Conservation (phyloP, 92 coral and sea anemone species). For the Actinostola sp. region DNA sequence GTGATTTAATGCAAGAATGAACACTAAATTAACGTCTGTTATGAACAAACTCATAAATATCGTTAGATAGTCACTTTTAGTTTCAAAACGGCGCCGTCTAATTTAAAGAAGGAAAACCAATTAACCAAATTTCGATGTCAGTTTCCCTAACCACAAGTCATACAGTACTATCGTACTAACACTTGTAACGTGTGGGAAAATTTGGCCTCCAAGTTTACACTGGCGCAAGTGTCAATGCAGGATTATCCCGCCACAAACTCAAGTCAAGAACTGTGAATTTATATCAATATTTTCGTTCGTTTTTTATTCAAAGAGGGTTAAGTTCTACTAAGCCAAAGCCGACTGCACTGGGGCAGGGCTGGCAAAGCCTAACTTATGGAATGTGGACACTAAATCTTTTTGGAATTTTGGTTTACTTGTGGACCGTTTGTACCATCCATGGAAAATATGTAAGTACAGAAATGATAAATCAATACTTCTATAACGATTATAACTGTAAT, state of each 20-base stretch:
- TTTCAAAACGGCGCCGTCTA: not conserved
- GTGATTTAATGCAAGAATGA: constrained; percentile 22
- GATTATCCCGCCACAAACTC: not conserved
- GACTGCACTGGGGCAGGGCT: constrained; percentile 26
- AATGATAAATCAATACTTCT: too few relatives aligned
- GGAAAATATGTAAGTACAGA: constrained; percentile 22
- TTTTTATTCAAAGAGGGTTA: constrained; percentile 2
- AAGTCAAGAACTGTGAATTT: too few relatives aligned
- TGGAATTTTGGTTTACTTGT: constrained; percentile 10
- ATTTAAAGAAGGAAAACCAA: not conserved
- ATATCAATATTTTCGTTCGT: constrained; percentile 4
- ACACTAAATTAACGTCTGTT: constrained; percentile 12
- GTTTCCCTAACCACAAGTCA: not conserved
- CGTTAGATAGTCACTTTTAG: not conserved
- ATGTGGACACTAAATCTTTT: constrained; percentile 19
- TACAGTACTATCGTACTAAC: too few relatives aligned
- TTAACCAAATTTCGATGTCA: not conserved
- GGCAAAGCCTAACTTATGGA: constrained; percentile 20
- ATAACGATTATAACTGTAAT: too few relatives aligned
- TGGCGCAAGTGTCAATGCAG: too few relatives aligned
- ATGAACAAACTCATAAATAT: constrained; percentile 13
- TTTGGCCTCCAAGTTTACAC: not conserved
- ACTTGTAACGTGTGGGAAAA: not conserved
- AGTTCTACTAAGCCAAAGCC: not conserved
- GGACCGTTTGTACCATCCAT: not conserved